A percentile compares a stretch with the other conserved stretches of the same genome.
Conservation (phyloP, 1,140 invertebrate genomes). For the Panagrolaimus sp. region DNA sequence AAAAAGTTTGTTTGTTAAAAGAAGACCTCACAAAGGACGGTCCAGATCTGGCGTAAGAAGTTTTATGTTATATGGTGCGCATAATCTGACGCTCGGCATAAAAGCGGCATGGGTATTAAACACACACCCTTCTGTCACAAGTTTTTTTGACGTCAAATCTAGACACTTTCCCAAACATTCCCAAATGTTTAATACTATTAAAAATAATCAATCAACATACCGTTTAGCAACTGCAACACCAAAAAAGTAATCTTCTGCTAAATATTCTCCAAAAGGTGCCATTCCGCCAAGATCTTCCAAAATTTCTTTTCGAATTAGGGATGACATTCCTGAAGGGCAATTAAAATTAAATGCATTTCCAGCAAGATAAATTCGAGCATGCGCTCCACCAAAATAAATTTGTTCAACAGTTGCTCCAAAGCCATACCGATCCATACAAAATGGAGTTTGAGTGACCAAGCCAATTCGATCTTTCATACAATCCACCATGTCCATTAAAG, state of each 20-base stretch:
- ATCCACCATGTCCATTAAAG: slow-evolving; percentile 87
- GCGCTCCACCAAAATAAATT: slow-evolving; percentile 93
- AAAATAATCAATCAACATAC: slow-evolving; percentile 43
- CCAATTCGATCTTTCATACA: slow-evolving; percentile 82
- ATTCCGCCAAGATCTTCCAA: slow-evolving; percentile 88
- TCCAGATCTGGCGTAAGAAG: no score
- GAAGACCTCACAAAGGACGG: no score
- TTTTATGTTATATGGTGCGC: no score
- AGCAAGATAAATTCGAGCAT: slow-evolving; percentile 86
- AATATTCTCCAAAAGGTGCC: slow-evolving; percentile 80
- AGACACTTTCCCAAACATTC: no score
- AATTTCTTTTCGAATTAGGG: slow-evolving; percentile 79
- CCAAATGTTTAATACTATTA: no score
- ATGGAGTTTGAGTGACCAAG: slow-evolving; percentile 96
- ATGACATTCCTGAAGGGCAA: slow-evolving; percentile 98
- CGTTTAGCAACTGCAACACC: slow-evolving; percentile 80
- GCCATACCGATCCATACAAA: slow-evolving; percentile 81
- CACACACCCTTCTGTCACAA: no score
- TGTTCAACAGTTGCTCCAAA: slow-evolving; percentile 93
- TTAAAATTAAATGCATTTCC: slow-evolving; percentile 86
- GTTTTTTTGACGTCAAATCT: no score
- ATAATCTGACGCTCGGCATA: no score
- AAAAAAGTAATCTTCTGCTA: slow-evolving; percentile 97
- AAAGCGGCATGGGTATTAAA: no score
- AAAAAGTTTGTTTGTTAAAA: no score